Evolutionary conservation across 1,140 invertebrate genomes (phyloP), one percentile per base, ranked within the genome.

Genomic region (Bombus soroeensis): DNA sequence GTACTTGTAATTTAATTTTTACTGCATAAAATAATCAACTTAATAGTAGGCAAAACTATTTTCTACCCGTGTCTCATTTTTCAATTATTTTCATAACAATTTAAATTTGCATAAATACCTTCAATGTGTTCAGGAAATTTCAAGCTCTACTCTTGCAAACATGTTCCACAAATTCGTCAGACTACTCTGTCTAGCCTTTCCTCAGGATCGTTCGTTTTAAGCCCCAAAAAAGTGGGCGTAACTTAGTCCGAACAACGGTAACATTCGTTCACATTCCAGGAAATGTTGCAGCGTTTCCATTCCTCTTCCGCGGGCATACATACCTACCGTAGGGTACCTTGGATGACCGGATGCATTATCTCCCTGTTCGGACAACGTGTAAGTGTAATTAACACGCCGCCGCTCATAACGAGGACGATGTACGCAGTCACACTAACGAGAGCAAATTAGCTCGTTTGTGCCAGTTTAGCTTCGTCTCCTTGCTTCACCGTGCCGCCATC

Each of bases 381-480:
- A 92, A 92, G 91, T 90, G 92, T 92, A 92, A 93, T 92, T 93
- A 93, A 93, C 91, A 92, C 91, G 87, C 72, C 84, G 73, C 81
- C 81, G 86, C 82, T 88, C 90, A 92, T 92, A 91, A 92, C 91
- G 91, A 91, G 90, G 85, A 88, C 91, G 91, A 92, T 87, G 82
- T 87, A 92, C 91, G 91, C 88, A 90, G 89, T 89, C 86, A 83
- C 88, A 89, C 91, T 93, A 93, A 93, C 92, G 92, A 93, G 92
- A 91, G 88, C 91, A 92, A 93, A 93, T 93, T 93, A 93, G 91
- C 91, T 93, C 91, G 88, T 92, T 91, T 89, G 89, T 90, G 91
- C 89, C 91, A 92, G 91, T 92, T 92, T 92, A 90, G 89, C 78
- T 85, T 87, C 85, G 73, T 87, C 90, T 88, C 84, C 90, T 88